phyloP scores from a whole-genome alignment of 1,140 invertebrate genomes.

The Pentalonia nigronervosa region DNA sequence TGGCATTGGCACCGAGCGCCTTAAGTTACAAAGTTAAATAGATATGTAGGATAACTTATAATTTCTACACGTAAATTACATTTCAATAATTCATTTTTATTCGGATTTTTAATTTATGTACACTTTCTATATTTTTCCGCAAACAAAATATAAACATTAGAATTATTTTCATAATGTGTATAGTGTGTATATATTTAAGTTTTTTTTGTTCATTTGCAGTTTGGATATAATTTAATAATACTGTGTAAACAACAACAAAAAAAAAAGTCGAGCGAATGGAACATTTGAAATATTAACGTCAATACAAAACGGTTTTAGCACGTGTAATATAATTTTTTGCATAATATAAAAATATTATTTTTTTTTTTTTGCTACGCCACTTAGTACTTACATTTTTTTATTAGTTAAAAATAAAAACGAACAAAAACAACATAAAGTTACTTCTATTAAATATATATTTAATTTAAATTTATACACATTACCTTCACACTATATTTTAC shows the following conservation, averaged over 20 bases:
- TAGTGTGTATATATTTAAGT: background rate
- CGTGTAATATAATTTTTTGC: background rate
- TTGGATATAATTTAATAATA: conserved; percentile 12
- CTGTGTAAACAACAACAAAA: background rate
- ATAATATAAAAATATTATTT: background rate
- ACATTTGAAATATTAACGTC: conserved; percentile 22
- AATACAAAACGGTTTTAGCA: background rate
- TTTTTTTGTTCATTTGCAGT: background rate
- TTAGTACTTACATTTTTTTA: background rate
- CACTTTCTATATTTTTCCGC: background rate
- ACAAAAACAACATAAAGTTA: background rate
- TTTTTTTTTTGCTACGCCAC: background rate
- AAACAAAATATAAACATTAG: background rate
- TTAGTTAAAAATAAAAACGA: background rate
- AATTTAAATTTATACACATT: background rate
- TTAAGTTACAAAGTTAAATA: background rate
- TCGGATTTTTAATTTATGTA: background rate
- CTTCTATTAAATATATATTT: background rate
- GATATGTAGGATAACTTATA: background rate
- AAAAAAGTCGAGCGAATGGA: background rate
- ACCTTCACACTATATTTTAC: background rate
- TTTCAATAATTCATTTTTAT: background rate
- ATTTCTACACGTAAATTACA: background rate
- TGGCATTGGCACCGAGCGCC: no score
- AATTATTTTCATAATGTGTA: background rate